Conservation (phyloP, 2,113 vertebrate species). For the Hydropotes inermis region DNA sequence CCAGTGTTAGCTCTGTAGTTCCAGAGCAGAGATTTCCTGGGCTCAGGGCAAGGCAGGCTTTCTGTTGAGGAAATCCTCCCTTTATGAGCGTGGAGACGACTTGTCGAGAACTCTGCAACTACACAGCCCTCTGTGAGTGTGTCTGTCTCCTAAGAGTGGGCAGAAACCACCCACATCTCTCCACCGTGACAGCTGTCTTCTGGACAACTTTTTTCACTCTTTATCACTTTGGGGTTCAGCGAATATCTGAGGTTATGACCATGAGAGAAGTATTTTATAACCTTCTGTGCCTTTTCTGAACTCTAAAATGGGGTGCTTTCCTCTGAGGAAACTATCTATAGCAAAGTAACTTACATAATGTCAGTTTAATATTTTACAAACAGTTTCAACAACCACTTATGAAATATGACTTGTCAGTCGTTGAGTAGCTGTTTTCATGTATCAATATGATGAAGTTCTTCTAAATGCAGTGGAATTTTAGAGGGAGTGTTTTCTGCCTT, state of each 20-base stretch:
- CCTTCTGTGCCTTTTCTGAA: neutral
- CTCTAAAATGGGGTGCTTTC: neutral
- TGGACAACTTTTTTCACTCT: neutral
- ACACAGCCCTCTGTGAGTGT: neutral
- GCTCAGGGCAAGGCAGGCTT: neutral
- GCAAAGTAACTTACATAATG: neutral
- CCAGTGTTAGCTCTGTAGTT: neutral
- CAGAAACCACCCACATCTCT: neutral
- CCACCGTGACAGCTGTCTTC: neutral
- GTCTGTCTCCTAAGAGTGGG: neutral
- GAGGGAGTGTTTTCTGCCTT: neutral
- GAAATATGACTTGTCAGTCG: neutral
- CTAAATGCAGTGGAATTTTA: neutral
- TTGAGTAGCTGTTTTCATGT: neutral
- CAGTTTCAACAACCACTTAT: neutral
- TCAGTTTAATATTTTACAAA: neutral
- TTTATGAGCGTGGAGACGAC: neutral
- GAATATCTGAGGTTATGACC: neutral
- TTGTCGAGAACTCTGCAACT: neutral
- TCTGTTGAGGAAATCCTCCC: neutral
- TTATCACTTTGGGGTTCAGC: neutral
- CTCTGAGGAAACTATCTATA: neutral
- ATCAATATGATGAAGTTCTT: neutral
- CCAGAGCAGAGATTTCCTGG: neutral
- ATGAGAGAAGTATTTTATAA: neutral